phyloP scores from a whole-genome alignment of 2,797 vertebrate species.

The Cetoscarus ocellatus region DNA sequence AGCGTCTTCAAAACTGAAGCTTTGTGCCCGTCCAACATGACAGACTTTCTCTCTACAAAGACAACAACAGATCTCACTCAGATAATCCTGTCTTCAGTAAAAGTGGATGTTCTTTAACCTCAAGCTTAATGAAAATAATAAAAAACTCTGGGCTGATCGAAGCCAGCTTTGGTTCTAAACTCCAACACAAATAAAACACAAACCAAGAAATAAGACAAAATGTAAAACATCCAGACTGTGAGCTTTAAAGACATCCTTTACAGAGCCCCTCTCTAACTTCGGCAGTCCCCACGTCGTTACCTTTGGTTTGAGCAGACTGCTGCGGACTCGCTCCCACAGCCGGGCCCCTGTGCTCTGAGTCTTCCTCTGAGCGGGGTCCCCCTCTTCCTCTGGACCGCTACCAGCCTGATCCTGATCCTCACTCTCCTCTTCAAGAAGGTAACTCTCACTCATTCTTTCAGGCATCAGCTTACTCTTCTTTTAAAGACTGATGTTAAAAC shows the following conservation, averaged over 20 bases:
- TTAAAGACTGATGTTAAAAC: not conserved
- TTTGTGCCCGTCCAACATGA: slow-evolving; percentile 16
- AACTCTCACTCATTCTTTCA: slow-evolving; percentile 62
- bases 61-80: slow-evolving; percentile 56
- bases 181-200: too few relatives aligned
- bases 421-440: slow-evolving; percentile 54
- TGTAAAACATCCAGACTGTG: not conserved
- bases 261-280: not conserved
- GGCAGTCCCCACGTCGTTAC: slow-evolving; percentile 54
- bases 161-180: too few relatives aligned
- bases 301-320: slow-evolving; percentile 78
- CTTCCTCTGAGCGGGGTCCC: slow-evolving; percentile 53
- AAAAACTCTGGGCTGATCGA: too few relatives aligned
- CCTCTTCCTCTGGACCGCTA: slow-evolving; percentile 54
- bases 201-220: not conserved
- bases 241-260: not conserved
- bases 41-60: slow-evolving; percentile 54
- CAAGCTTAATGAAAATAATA: not conserved
- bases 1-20: slow-evolving; percentile 32
- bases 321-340: slow-evolving; percentile 81
- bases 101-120: not conserved
- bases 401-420: slow-evolving; percentile 54
- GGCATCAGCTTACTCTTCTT: slow-evolving; percentile 28
- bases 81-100: slow-evolving; percentile 56
- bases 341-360: slow-evolving; percentile 58